A percentile compares a stretch with the other conserved stretches of the same genome.
phyloP scores from a whole-genome alignment of 2,888 invertebrate species.

The Diaphora mendica region DNA sequence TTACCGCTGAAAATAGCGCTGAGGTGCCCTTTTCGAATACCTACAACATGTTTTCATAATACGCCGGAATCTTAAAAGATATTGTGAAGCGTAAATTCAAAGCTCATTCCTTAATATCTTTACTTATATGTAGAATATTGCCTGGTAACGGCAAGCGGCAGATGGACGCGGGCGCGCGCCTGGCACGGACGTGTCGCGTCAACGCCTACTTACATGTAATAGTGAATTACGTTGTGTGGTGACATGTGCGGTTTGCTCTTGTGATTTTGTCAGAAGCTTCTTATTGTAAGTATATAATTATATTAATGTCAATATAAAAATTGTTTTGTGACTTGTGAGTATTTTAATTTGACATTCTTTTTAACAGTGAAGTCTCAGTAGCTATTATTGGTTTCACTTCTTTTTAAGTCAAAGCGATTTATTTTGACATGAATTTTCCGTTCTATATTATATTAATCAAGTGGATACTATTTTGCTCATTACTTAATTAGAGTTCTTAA shows the following conservation, averaged over 20 bases:
- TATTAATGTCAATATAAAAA: not conserved
- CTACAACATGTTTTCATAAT: constrained; percentile 11
- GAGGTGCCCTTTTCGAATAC: constrained; percentile 4
- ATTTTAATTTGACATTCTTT: not conserved
- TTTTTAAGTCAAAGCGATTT: not conserved
- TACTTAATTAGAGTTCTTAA: not conserved
- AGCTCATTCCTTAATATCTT: constrained; percentile 32
- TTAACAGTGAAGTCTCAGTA: too few species aligned
- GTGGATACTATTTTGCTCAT: not conserved
- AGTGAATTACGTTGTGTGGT: constrained; percentile 52
- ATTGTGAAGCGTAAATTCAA: constrained; percentile 27
- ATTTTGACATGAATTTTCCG: not conserved
- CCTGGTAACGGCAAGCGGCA: constrained; percentile 39
- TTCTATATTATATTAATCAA: not conserved
- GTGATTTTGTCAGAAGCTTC: constrained; percentile 44
- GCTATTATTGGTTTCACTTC: not conserved
- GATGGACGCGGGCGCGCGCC: constrained; percentile 51
- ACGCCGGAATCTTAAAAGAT: constrained; percentile 20
- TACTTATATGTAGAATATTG: constrained; percentile 34
- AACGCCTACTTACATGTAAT: constrained; percentile 38
- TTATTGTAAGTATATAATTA: constrained; percentile 38
- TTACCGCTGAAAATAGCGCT: not conserved
- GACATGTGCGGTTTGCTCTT: constrained; percentile 51
- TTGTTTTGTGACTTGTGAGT: not conserved
- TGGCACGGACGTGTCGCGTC: constrained; percentile 44